These are phyloP conservation scores for Indri indri DNA, from an alignment of 2,113 vertebrate genomes.

Conservation along the genomic window DNA sequence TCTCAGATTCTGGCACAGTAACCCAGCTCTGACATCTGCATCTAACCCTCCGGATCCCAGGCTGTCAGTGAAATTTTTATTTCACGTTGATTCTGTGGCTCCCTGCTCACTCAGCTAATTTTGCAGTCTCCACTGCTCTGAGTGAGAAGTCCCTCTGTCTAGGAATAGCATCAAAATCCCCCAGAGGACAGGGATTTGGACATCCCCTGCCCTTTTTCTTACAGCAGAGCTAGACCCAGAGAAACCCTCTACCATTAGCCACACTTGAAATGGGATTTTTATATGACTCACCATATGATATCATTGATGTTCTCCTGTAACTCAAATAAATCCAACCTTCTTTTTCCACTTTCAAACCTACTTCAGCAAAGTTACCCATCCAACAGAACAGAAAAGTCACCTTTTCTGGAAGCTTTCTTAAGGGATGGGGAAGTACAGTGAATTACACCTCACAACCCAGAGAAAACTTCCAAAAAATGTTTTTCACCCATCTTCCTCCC, in stretches of 20 bases:
- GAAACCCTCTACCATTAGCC: neutral
- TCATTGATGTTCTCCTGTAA: neutral
- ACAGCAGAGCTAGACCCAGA: neutral
- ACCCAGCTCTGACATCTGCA: neutral
- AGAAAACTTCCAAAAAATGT: neutral
- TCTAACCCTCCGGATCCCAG: neutral
- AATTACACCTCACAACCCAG: neutral
- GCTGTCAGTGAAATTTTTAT: neutral
- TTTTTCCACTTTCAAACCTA: neutral
- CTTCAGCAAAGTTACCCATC: neutral
- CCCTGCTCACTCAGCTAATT: neutral
- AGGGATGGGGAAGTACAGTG: neutral
- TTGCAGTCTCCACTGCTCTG: neutral
- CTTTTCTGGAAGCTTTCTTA: neutral
- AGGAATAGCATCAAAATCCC: neutral
- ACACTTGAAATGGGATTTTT: neutral
- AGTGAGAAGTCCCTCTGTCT: neutral
- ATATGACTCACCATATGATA: neutral
- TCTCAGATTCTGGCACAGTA: conserved; percentile 47
- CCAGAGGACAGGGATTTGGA: neutral
- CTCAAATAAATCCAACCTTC: neutral
- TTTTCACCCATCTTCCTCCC: neutral
- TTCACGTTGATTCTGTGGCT: neutral
- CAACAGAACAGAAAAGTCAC: neutral
- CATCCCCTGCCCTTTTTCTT: neutral